Evolutionary conservation across 2,113 vertebrate species (phyloP).

Genomic region (Grammomys surdaster): DNA sequence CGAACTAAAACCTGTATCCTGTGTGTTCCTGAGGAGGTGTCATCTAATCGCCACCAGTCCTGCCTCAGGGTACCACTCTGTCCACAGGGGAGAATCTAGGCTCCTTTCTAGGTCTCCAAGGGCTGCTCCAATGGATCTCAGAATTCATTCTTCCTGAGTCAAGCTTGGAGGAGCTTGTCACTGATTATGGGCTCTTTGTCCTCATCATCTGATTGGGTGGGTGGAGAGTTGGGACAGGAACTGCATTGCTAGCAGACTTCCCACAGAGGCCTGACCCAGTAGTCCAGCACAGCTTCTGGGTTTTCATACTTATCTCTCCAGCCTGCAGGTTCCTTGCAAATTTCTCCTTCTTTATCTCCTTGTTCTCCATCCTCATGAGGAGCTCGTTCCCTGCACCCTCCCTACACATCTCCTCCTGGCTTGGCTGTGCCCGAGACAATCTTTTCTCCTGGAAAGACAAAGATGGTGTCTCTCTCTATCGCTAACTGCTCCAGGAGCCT

Average conservation of each 20-base stretch:
- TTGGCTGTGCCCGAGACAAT: neutral
- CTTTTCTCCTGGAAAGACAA: neutral
- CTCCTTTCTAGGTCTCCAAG: neutral
- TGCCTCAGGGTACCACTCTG: neutral
- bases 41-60: neutral
- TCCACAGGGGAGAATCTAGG: neutral
- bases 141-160: neutral
- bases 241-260: neutral
- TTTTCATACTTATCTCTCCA: neutral
- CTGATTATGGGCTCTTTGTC: neutral
- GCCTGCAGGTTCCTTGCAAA: neutral
- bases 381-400: neutral
- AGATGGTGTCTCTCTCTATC: neutral
- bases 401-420: neutral
- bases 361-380: neutral
- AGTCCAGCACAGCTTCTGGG: too few species aligned
- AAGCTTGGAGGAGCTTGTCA: neutral
- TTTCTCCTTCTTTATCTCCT: neutral
- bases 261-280: neutral
- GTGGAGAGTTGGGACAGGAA: neutral
- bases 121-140: neutral
- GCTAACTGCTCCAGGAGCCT: neutral
- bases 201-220: neutral
- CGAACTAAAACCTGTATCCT: neutral
- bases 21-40: neutral